These are phyloP conservation scores for Hypsopygia costalis DNA, from an alignment of 2,888 invertebrate genomes.

Conservation along the genomic window DNA sequence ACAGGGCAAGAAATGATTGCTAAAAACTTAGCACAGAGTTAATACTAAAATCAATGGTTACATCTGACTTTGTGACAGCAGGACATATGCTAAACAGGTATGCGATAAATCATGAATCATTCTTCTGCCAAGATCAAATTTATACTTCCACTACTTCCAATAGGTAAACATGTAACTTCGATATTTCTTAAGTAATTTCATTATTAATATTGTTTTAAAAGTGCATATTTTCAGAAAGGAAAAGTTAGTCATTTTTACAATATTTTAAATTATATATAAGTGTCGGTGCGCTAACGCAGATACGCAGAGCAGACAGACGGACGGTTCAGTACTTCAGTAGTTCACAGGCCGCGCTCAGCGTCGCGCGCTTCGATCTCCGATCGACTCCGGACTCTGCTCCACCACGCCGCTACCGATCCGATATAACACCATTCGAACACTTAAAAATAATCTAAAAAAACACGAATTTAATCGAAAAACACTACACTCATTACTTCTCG, in stretches of 20 bases:
- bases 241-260: constrained; percentile 40
- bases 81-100: too few species aligned
- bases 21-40: too few species aligned
- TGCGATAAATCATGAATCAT: too few species aligned
- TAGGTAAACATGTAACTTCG: too few species aligned
- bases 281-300: constrained; percentile 36
- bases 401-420: constrained; percentile 38
- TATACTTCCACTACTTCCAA: too few species aligned
- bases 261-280: constrained; percentile 68
- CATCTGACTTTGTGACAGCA: too few species aligned
- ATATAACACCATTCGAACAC: constrained; percentile 48
- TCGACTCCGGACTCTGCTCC: constrained; percentile 48
- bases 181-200: too few species aligned
- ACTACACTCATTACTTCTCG: constrained; percentile 1
- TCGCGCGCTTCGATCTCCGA: constrained; percentile 60
- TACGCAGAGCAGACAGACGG: constrained; percentile 1
- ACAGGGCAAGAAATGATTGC: too few species aligned
- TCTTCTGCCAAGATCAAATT: too few species aligned
- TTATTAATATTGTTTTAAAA: too few species aligned
- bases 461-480: constrained; percentile 12
- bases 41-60: too few species aligned
- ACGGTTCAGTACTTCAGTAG: constrained; percentile 47
- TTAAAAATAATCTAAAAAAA: constrained; percentile 25
- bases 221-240: neutral
- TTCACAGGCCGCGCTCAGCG: constrained; percentile 61